A percentile compares a stretch with the other conserved stretches of the same genome.
Evolutionary conservation across 2,113 vertebrate genomes (phyloP).

Genomic region (Sapayoa aenigma): DNA sequence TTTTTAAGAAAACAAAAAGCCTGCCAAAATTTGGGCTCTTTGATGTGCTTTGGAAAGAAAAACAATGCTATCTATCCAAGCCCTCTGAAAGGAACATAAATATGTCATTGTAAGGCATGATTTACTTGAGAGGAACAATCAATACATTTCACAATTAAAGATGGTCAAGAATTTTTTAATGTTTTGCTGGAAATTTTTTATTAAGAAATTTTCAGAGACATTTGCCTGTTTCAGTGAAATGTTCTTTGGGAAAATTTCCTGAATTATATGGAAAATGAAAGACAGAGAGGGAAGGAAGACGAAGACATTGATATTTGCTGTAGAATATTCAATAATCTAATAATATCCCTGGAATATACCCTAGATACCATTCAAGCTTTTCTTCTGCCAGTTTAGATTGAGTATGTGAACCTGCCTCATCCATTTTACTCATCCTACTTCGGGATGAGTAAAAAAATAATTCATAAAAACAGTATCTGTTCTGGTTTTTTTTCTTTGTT

Average conservation of each 20-base stretch:
- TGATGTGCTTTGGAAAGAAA: constrained; percentile 67
- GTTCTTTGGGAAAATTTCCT: neutral
- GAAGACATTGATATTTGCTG: neutral
- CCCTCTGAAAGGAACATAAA: constrained; percentile 45
- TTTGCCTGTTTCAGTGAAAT: neutral
- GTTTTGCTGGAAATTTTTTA: neutral
- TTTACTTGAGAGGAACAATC: constrained; percentile 33
- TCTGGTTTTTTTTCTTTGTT: neutral
- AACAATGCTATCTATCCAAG: constrained; percentile 60
- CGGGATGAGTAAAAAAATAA: neutral
- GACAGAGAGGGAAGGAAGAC: neutral
- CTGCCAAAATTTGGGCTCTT: constrained; percentile 55
- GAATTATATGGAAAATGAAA: neutral
- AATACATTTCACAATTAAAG: constrained; percentile 6
- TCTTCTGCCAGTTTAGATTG: neutral
- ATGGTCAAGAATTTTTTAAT: neutral
- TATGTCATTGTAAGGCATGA: constrained; percentile 33
- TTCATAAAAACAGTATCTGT: neutral
- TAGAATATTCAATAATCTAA: neutral
- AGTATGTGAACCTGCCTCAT: neutral
- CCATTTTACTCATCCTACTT: neutral
- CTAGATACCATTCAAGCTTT: neutral
- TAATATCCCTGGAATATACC: neutral
- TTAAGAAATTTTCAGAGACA: neutral
- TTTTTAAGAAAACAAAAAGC: constrained; percentile 45